A percentile compares a stretch with the other conserved stretches of the same genome.
phyloP scores from a whole-genome alignment of 1,140 invertebrate genomes.

The Drosophila grimshawi region DNA sequence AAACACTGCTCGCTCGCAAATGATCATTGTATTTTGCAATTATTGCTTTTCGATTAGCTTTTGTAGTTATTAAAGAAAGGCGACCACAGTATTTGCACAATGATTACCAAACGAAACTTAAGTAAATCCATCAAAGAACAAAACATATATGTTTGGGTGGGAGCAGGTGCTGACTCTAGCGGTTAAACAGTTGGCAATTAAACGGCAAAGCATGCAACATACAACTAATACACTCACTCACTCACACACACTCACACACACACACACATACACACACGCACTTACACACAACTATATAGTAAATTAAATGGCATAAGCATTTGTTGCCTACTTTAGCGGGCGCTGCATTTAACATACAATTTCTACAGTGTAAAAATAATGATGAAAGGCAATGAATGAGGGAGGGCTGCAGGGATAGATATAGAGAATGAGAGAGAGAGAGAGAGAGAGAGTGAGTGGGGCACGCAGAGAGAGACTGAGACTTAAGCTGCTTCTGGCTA shows the following conservation, averaged over 20 bases:
- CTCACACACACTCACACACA: not conserved
- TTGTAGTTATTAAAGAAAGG: not conserved
- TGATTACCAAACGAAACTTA: slow-evolving; percentile 29
- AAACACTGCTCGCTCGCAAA: not conserved
- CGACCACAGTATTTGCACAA: not conserved
- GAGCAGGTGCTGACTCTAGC: slow-evolving; percentile 25
- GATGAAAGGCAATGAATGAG: no score
- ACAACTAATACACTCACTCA: not conserved
- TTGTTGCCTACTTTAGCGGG: slow-evolving; percentile 18
- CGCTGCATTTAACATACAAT: not conserved
- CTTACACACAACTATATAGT: not conserved
- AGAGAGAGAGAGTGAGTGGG: not conserved
- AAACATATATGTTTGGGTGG: slow-evolving; percentile 16
- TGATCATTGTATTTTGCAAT: not conserved
- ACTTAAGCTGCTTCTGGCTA: slow-evolving; percentile 7
- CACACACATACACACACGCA: not conserved
- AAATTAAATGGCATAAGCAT: not conserved
- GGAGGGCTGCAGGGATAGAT: not conserved
- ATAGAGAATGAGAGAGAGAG: not conserved
- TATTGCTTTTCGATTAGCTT: not conserved
- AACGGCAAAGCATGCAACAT: slow-evolving; percentile 6
- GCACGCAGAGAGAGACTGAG: slow-evolving; percentile 21
- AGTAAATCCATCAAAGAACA: slow-evolving; percentile 47
- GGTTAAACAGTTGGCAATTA: slow-evolving; percentile 4
- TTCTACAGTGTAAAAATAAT: no score